phyloP scores from a whole-genome alignment of 2,113 vertebrate species.

The Antennarius striatus region DNA sequence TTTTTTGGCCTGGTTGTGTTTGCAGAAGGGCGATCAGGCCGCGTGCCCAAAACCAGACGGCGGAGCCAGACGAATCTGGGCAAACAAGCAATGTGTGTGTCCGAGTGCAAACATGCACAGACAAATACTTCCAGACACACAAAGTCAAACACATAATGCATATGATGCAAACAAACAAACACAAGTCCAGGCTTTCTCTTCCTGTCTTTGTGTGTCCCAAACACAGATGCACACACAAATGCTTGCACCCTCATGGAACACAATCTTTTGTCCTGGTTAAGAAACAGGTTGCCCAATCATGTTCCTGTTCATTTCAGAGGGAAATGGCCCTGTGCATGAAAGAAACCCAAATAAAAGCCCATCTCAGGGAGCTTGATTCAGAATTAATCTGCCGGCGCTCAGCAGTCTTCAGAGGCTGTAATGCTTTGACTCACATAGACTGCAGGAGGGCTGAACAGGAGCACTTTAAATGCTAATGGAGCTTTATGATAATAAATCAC shows the following conservation, averaged over 20 bases:
- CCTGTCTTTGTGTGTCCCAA: constrained; percentile 42
- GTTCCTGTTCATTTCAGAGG: constrained; percentile 52
- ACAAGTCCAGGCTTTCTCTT: constrained; percentile 59
- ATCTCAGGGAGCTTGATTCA: constrained; percentile 60
- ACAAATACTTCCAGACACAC: constrained; percentile 15
- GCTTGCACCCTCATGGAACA: constrained; percentile 13
- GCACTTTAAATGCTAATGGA: constrained; percentile 76
- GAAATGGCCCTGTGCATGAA: constrained; percentile 53
- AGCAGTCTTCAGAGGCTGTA: constrained; percentile 64
- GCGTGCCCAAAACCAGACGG: constrained; percentile 65
- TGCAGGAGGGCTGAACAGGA: constrained; percentile 59
- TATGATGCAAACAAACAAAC: constrained; percentile 72
- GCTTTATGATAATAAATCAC: constrained; percentile 72
- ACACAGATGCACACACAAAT: constrained; percentile 17
- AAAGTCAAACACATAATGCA: constrained; percentile 66
- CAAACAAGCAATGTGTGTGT: constrained; percentile 66
- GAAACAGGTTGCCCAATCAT: constrained; percentile 62
- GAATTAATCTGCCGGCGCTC: constrained; percentile 66
- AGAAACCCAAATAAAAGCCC: constrained; percentile 50
- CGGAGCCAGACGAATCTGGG: constrained; percentile 73
- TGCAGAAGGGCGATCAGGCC: constrained; percentile 77
- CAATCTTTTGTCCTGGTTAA: constrained; percentile 42
- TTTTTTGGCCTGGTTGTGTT: constrained; percentile 75
- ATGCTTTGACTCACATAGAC: constrained; percentile 68
- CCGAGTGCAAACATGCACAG: constrained; percentile 12